Evolutionary conservation across 2,797 vertebrate genomes (phyloP), one percentile per base, ranked within the genome.

Genomic region (Sternarchorhynchus goeldii): DNA sequence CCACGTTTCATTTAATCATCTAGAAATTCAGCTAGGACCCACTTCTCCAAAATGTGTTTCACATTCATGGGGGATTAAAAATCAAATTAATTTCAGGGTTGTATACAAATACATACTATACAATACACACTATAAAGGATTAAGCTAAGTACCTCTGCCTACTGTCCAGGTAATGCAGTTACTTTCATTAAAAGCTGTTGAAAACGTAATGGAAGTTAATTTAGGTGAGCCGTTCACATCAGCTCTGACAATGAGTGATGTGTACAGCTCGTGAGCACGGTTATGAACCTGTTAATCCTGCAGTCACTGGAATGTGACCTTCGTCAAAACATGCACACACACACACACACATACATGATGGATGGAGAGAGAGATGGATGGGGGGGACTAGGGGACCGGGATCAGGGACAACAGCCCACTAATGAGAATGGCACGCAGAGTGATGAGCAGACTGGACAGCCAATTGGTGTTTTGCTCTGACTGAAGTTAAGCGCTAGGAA

Each of bases 251-350:
- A 21, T 70, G 73, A 80, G n/a, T 45, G 66, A 64, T 31, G 65
- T 16, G 65, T 50, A 20, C 25, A 25, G 45, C 57, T 55, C 55
- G 41, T 50, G 5, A 63, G 32, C 16, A 21, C 56, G 39, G 55
- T 6, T n/a, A 12, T 14, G 56, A 63, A 57, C 57, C 32, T 45
- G 41, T 25, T 17, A 3, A 69, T 41, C 58, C 50, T 14, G 66
- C 58, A 56, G 73, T 75, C 66, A 64, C 73, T 75, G 73, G 50
- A 80, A 80, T 80, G 78, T 75, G 73, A 71, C 73, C 58, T 34
- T 34, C 32, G 59, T 71, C 72, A 75, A 64, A 62, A 75, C 72
- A 82, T 66, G 71, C 39, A 81, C 59, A 53, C 45, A 57, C 3
- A 69, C 12, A 75, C 72, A 82, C 72, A 75, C 31, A 81, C 50